Evolutionary conservation across 2,797 vertebrate species (phyloP).

Genomic region (Neosilurus mollespiculum): DNA sequence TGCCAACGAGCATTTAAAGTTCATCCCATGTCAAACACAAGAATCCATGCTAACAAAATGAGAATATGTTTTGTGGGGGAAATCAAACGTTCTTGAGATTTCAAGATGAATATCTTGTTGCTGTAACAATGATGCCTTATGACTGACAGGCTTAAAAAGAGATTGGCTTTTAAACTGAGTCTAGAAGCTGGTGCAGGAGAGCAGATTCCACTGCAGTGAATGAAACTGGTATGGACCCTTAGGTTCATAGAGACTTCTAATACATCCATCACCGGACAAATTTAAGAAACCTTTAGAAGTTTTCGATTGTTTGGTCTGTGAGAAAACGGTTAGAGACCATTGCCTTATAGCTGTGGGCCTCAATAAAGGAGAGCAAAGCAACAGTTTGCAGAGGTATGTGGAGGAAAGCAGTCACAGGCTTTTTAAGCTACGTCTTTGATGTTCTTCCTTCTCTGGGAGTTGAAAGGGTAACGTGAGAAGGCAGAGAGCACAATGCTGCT

Average conservation of each 20-base stretch:
- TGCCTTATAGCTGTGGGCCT: constrained; percentile 43
- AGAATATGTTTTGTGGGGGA: neutral
- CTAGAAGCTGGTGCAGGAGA: neutral
- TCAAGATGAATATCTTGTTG: constrained; percentile 17
- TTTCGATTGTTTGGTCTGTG: constrained; percentile 54
- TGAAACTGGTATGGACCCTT: constrained; percentile 10
- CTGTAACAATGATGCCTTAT: constrained; percentile 16
- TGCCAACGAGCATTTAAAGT: constrained; percentile 20
- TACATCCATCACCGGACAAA: constrained; percentile 44
- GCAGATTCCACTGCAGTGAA: neutral
- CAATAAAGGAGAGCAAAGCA: constrained; percentile 41
- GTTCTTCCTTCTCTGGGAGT: constrained; percentile 67
- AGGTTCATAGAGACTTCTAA: constrained; percentile 45
- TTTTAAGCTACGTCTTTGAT: constrained; percentile 75
- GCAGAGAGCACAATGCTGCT: constrained; percentile 73
- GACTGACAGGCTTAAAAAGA: constrained; percentile 4
- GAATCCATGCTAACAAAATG: neutral
- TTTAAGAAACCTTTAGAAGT: constrained; percentile 50
- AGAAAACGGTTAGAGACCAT: constrained; percentile 53
- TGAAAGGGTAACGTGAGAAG: constrained; percentile 81
- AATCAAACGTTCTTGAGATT: neutral
- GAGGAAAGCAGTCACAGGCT: constrained; percentile 63
- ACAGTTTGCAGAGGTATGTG: constrained; percentile 54
- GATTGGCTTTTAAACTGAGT: neutral
- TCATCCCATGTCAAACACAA: constrained; percentile 24